phyloP scores from a whole-genome alignment of 2,113 vertebrate species.

The Narcine bancroftii region DNA sequence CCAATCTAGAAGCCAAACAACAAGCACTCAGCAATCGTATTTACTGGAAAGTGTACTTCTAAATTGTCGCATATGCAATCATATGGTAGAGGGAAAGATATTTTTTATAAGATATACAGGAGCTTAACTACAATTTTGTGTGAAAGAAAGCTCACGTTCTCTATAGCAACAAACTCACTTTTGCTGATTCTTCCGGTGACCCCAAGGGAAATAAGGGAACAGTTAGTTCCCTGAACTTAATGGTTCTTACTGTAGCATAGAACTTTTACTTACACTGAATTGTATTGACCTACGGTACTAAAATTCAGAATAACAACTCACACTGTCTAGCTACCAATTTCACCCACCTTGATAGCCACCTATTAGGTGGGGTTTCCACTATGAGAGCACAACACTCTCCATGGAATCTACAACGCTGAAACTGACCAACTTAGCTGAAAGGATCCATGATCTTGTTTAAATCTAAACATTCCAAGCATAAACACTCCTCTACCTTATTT shows the following conservation, averaged over 20 bases:
- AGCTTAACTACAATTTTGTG: neutral
- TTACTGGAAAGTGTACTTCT: neutral
- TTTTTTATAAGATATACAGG: neutral
- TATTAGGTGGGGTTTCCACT: neutral
- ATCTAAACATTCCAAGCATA: too few species aligned
- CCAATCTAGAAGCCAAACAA: too few species aligned
- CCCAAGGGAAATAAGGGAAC: neutral
- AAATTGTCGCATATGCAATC: neutral
- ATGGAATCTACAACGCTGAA: neutral
- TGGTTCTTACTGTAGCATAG: neutral
- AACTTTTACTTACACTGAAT: neutral
- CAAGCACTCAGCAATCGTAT: neutral
- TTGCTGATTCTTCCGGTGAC: neutral
- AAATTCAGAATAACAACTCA: neutral
- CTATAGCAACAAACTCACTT: neutral
- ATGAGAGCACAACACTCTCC: neutral
- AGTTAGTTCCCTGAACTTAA: neutral
- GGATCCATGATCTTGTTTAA: neutral
- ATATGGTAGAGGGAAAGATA: neutral
- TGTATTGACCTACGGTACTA: neutral
- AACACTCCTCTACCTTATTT: neutral
- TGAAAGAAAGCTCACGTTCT: neutral
- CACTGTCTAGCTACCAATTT: neutral
- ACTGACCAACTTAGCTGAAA: neutral
- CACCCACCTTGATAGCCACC: neutral